Conservation (phyloP, 37 sponge, comb jelly and placozoan genomes). For the Petrosia ficiformis region DNA sequence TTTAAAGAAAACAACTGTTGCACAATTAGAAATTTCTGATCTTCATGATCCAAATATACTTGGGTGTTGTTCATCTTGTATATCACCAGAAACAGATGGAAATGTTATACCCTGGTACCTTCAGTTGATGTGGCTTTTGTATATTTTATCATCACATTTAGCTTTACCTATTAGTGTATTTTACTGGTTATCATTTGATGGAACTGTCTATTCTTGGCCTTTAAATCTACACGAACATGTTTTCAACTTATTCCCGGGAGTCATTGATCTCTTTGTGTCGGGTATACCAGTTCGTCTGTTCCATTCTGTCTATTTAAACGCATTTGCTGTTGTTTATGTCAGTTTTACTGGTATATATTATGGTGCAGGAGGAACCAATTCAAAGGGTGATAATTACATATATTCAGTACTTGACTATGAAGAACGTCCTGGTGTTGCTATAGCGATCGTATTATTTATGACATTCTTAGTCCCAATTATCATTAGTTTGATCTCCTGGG, state of each 20-base stretch:
- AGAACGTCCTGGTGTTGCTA: conserved; percentile 15
- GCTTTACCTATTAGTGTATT: conserved; percentile 18
- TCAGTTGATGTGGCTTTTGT: conserved; percentile 23
- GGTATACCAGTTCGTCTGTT: conserved; percentile 14
- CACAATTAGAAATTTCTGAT: neutral
- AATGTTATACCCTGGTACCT: conserved; percentile 28
- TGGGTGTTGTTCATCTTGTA: neutral
- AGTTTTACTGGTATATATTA: conserved; percentile 46
- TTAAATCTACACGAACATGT: conserved; percentile 23
- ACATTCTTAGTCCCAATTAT: conserved; percentile 19
- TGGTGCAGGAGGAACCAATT: conserved; percentile 25
- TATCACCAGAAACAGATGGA: no score
- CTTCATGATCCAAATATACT: neutral
- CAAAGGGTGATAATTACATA: conserved; percentile 14
- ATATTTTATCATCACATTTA: neutral
- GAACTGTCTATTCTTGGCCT: neutral
- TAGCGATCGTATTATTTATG: neutral
- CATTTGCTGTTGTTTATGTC: conserved; percentile 5
- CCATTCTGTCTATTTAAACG: conserved; percentile 17
- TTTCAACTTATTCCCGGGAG: conserved; percentile 10
- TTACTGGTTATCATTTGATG: conserved; percentile 18
- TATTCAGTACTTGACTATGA: conserved; percentile 41
- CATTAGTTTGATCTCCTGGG: conserved; percentile 8
- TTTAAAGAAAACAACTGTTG: neutral
- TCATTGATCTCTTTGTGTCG: conserved; percentile 26